Evolutionary conservation across 1,140 invertebrate species (phyloP).

Genomic region (Trachymyrmex septentrionalis): DNA sequence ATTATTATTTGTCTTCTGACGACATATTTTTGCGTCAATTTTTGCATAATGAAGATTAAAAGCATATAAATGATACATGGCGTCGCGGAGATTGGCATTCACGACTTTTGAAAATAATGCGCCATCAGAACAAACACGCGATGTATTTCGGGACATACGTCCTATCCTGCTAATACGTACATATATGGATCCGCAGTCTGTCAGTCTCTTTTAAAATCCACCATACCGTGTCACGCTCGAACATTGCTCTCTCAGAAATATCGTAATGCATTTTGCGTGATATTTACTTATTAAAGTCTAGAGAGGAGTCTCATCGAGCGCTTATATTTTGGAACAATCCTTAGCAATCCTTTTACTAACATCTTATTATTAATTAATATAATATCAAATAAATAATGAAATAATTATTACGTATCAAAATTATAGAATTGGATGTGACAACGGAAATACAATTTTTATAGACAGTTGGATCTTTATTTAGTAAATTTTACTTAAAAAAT

Average conservation of each 20-base stretch:
- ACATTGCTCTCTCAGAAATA: constrained; percentile 36
- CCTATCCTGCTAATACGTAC: constrained; percentile 37
- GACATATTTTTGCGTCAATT: background rate
- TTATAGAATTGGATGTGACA: background rate
- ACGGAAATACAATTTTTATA: background rate
- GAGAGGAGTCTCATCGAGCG: background rate
- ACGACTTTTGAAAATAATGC: constrained; percentile 22
- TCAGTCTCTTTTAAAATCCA: constrained; percentile 51
- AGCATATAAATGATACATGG: background rate
- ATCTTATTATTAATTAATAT: background rate
- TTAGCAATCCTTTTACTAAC: background rate
- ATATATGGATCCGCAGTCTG: constrained; percentile 31
- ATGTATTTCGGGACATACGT: constrained; percentile 8
- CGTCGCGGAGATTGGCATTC: background rate
- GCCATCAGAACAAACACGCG: background rate
- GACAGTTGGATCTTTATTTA: background rate
- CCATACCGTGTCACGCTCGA: constrained; percentile 15
- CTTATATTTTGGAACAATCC: background rate
- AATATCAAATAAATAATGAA: background rate
- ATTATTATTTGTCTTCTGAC: background rate
- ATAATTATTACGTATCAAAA: background rate
- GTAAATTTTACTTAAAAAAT: background rate
- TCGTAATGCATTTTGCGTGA: constrained; percentile 45
- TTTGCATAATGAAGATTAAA: constrained; percentile 45
- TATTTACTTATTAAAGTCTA: constrained; percentile 50